Base-by-base conservation (phyloP, 2,888 invertebrate genomes). In the Melieria picta region DNA sequence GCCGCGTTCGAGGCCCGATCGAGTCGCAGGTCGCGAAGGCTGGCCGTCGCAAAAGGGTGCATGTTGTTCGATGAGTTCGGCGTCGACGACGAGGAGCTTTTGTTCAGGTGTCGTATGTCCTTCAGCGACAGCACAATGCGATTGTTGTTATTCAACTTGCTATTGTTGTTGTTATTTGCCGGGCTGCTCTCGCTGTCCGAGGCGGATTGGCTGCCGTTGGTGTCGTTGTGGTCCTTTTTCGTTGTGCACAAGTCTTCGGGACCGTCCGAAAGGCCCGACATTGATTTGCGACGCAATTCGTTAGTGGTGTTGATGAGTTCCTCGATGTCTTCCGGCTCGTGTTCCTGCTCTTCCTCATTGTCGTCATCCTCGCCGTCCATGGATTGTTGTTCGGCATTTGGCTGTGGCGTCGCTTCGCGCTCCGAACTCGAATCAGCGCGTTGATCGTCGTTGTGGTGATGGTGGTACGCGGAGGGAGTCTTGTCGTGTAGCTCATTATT, bases 231-330 rank as follows among this genome's bases (percentile, higher is more conserved):
- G 71, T 81, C 82, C 75, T 82, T 86, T 67, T 81, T 81, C 74
- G 83, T 87, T 74, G 83, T 87, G 76, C 87, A 87, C 46, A 87
- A 81, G 73, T 87, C 86, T 77, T 87, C 87, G 4, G 87, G 87
- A 0, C 84, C 87, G 43, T 87, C 87, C 55, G 81, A 81, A 63
- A 76, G 76, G 55, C 77, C 78, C 10, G 80, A 79, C n/a, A 83
- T 79, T 4, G 84, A 81, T 67, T 84, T 83, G 5, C 84, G 82
- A 48, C 83, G 79, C 70, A 83, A 62, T 69, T 84, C 84, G 74
- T 84, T 84, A 68, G 80, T 82, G 71, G 78, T 80, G 69, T 82
- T 78, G 56, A 84, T 85, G 69, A 84, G 80, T 78, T 84, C 83
- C 74, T 84, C 84, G 52, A 84, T 84, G 61, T 84, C 85, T 75